Percentiles rank a stretch among this genome's conserved stretches.
phyloP scores from a whole-genome alignment of 2,113 vertebrate genomes.

The Bufo gargarizans region DNA sequence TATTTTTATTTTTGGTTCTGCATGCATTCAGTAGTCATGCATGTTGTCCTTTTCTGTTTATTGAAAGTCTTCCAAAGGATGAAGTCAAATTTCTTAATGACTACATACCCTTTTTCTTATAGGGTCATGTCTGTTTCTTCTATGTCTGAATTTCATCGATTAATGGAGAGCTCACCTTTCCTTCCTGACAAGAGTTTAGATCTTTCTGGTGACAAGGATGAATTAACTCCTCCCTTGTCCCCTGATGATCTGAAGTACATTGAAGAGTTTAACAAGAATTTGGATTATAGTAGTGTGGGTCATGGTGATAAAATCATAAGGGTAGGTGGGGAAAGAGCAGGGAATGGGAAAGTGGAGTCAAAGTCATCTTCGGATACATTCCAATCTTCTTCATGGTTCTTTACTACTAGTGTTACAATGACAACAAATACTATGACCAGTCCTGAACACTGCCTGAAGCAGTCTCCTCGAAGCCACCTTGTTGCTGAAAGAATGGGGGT shows the following conservation, averaged over 20 bases:
- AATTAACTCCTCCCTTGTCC: slow-evolving; percentile 91
- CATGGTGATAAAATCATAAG: slow-evolving; percentile 70
- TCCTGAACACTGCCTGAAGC: slow-evolving; percentile 89
- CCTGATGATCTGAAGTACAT: slow-evolving; percentile 98
- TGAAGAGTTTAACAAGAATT: slow-evolving; percentile 92
- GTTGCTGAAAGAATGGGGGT: slow-evolving; percentile 77
- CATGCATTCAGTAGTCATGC: not conserved
- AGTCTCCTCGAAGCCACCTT: slow-evolving; percentile 71
- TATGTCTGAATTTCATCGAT: slow-evolving; percentile 96
- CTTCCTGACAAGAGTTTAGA: slow-evolving; percentile 87
- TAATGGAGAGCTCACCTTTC: slow-evolving; percentile 97
- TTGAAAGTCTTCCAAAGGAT: not conserved
- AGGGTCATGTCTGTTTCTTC: slow-evolving; percentile 97
- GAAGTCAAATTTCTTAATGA: not conserved
- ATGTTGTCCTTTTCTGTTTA: not conserved
- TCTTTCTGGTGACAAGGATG: slow-evolving; percentile 76
- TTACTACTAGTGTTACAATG: slow-evolving; percentile 93
- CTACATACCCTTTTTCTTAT: slow-evolving; percentile 44
- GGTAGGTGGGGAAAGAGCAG: slow-evolving; percentile 78
- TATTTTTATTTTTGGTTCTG: not conserved
- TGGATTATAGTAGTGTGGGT: slow-evolving; percentile 78
- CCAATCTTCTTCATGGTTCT: slow-evolving; percentile 86
- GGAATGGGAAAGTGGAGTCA: slow-evolving; percentile 67
- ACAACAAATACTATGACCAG: slow-evolving; percentile 91
- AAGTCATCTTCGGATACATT: slow-evolving; percentile 74